Evolutionary conservation across 2,797 vertebrate species (phyloP).

Genomic region (Sciurus carolinensis): DNA sequence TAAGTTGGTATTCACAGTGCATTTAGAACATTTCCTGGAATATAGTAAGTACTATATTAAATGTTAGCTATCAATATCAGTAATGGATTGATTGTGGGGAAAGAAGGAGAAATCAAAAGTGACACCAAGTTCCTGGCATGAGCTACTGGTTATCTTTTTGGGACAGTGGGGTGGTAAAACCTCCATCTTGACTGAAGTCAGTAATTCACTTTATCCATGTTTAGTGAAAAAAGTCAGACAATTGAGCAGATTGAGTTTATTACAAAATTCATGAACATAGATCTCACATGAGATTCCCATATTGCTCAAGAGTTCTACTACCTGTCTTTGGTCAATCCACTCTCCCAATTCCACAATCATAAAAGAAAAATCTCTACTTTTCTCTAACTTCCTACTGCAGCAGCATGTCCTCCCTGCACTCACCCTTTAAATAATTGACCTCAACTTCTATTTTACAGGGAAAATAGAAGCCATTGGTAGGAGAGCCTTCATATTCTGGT

Average conservation of each 20-base stretch:
- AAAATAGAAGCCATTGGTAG: conserved; percentile 11
- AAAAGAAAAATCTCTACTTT: not conserved
- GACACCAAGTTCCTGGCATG: not conserved
- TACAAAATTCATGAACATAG: not conserved
- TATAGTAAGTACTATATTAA: not conserved
- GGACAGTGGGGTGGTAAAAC: not conserved
- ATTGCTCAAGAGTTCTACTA: not conserved
- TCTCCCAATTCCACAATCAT: no score
- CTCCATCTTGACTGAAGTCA: not conserved
- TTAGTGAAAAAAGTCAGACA: not conserved
- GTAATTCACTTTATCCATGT: not conserved
- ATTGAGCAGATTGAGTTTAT: not conserved
- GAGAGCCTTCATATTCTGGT: not conserved
- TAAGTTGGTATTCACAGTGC: not conserved
- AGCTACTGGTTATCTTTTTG: conserved; percentile 6
- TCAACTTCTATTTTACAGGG: not conserved
- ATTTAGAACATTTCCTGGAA: conserved; percentile 28
- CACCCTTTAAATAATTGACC: not conserved
- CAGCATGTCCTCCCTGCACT: not conserved
- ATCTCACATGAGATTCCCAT: not conserved
- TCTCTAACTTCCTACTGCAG: not conserved
- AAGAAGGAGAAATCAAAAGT: not conserved
- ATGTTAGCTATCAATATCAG: not conserved
- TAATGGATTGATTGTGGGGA: not conserved
- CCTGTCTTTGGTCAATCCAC: not conserved